Percentiles rank a stretch among this genome's conserved stretches.
phyloP scores from a whole-genome alignment of 2,113 vertebrate genomes.

The Pituophis catenifer region DNA sequence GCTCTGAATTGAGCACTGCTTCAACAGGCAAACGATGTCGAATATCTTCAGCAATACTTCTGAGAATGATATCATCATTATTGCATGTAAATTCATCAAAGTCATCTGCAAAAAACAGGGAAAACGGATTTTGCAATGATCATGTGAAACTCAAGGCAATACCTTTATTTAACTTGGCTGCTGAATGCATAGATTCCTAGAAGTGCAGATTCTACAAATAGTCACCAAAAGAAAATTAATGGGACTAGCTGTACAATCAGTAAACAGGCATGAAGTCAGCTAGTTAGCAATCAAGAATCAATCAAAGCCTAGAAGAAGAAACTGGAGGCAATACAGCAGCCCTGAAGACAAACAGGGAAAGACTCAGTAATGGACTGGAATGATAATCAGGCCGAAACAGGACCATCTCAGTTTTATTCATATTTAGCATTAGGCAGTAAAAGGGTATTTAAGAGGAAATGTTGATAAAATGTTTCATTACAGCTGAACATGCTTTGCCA shows the following conservation, averaged over 20 bases:
- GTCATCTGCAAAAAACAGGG: constrained; percentile 72
- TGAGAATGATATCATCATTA: constrained; percentile 79
- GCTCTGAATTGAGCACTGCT: constrained; percentile 80
- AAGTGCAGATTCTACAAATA: constrained; percentile 40
- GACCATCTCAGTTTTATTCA: not conserved
- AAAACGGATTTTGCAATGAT: constrained; percentile 12
- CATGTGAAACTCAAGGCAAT: constrained; percentile 29
- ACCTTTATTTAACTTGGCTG: constrained; percentile 36
- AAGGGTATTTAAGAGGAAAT: not conserved
- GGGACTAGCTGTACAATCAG: not conserved
- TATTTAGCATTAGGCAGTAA: not conserved
- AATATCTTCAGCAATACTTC: constrained; percentile 85
- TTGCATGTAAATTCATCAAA: constrained; percentile 80
- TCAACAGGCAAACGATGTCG: constrained; percentile 74
- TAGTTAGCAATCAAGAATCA: not conserved
- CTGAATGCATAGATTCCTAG: constrained; percentile 47
- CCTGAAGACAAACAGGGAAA: not conserved
- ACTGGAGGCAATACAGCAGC: not conserved
- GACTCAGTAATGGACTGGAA: not conserved
- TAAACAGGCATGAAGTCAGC: not conserved
- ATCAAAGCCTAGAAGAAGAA: not conserved
- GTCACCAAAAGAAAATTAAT: constrained; percentile 31
- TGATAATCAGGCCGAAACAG: not conserved
- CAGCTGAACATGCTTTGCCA: not conserved
- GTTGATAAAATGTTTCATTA: not conserved